Percentiles rank a stretch among this genome's conserved stretches.
Conservation (phyloP, 2,797 vertebrate species). For the Emys orbicularis region DNA sequence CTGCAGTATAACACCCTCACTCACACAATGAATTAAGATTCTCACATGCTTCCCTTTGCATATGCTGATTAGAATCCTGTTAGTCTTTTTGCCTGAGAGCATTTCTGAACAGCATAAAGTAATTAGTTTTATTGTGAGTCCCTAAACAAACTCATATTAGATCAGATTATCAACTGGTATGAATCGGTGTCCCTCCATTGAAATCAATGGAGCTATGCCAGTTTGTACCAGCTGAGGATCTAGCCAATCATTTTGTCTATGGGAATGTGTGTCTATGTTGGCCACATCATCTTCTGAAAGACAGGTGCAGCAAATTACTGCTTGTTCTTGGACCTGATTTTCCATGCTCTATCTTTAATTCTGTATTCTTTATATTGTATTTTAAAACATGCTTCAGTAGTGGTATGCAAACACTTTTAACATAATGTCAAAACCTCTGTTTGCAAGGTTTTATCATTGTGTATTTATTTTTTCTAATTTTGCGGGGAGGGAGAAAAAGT, state of each 20-base stretch:
- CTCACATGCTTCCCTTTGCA: not conserved
- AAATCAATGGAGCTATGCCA: not conserved
- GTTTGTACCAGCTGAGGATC: not conserved
- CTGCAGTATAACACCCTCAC: not conserved
- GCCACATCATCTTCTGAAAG: not conserved
- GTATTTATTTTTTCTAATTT: not conserved
- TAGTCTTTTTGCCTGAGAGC: not conserved
- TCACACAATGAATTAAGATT: not conserved
- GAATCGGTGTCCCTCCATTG: not conserved
- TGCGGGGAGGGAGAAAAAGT: not conserved
- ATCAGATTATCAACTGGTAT: not conserved
- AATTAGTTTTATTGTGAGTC: not conserved
- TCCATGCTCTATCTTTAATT: not conserved
- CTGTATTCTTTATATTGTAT: conserved; percentile 51
- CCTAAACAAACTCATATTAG: not conserved
- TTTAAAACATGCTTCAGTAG: conserved; percentile 23
- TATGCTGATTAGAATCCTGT: not conserved
- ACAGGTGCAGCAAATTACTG: not conserved
- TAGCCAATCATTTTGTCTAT: conserved; percentile 7
- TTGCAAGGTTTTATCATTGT: not conserved
- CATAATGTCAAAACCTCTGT: accelerated
- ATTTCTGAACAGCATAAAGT: not conserved
- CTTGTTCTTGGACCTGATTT: conserved; percentile 5
- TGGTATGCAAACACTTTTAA: not conserved
- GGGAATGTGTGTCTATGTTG: not conserved